These are phyloP conservation scores for Gorsachius goisagi DNA, from an alignment of 2,113 vertebrate genomes.

Conservation along the genomic window DNA sequence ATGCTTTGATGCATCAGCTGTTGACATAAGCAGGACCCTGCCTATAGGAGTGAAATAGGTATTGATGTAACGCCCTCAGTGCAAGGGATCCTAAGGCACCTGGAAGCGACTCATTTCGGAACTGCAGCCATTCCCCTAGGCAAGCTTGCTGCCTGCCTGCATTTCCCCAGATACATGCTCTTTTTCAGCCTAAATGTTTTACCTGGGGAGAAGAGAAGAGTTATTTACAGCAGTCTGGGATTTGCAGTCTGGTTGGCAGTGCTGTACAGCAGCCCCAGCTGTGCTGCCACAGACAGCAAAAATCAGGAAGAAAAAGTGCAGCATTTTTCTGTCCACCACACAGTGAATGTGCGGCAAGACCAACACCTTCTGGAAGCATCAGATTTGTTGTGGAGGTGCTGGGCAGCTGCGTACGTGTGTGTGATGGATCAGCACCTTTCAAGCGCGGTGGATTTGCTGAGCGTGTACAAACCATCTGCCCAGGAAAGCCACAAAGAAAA, in stretches of 20 bases:
- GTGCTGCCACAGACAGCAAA: background rate
- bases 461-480: background rate
- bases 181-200: background rate
- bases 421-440: slow-evolving; percentile 4
- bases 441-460: background rate
- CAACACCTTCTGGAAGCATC: slow-evolving; percentile 28
- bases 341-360: background rate
- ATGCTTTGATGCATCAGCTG: background rate
- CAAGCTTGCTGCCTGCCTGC: background rate
- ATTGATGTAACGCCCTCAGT: background rate
- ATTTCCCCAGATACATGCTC: background rate
- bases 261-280: background rate
- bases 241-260: background rate
- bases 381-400: background rate
- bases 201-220: background rate
- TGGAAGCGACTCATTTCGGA: background rate
- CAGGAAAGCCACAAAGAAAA: background rate
- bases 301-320: background rate
- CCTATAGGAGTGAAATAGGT: background rate
- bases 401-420: background rate
- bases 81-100: background rate
- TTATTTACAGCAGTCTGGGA: background rate
- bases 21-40: background rate
- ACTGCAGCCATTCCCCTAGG: background rate
- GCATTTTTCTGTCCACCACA: background rate